Base-by-base conservation (phyloP, 2,797 vertebrate genomes). In the Smutsia gigantea region DNA sequence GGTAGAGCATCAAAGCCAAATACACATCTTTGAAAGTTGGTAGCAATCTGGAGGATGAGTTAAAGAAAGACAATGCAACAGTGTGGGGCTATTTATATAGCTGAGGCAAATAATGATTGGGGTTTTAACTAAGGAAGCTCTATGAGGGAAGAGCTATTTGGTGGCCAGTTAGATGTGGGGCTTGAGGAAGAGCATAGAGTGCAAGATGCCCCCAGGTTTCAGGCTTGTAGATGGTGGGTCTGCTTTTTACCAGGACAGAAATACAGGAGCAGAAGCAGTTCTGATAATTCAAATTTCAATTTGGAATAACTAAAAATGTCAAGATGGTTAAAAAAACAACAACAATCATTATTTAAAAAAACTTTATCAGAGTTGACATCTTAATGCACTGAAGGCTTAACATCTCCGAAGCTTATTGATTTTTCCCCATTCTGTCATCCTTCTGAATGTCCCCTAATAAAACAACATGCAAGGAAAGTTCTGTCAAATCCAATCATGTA, bases 261-360 rank as follows among this genome's bases (percentile, higher is more conserved):
- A 93, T 79, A 81, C 1, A 95, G 49, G 51, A 87, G 8, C 23
- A 94, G 61, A 95, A 53, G 29, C 17, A 89, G 77, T 90, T 75
- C 34, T 82, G 72, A 85, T 77, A 66, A 90, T 37, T 94, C 87
- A 90, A 14, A 63, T 72, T 93, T 96, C 82, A 42, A 55, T 29
- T 55, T 83, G 31, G 14, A 88, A 94, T 83, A 87, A 88, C 72
- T 95, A 64, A 96, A 92, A 94, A 88, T 88, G 57, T 88, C 71
- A 93, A 94, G 78, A 94, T 71, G 23, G 29, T 68, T 69, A 72
- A 88, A 42, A 59, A 87, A 72, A 63, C 92, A 0, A 0, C 10
- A 61, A 19, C 59, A 92, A 74, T 4, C 42, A 93, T 94, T 71
- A 96, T 55, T 27, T 78, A 94, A 31, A 82, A 61, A 64, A 78